Percentiles rank a stretch among this genome's conserved stretches.
These are phyloP conservation scores for Leptinotarsa juncta DNA, from an alignment of 2,888 invertebrate genomes.

Conservation along the genomic window DNA sequence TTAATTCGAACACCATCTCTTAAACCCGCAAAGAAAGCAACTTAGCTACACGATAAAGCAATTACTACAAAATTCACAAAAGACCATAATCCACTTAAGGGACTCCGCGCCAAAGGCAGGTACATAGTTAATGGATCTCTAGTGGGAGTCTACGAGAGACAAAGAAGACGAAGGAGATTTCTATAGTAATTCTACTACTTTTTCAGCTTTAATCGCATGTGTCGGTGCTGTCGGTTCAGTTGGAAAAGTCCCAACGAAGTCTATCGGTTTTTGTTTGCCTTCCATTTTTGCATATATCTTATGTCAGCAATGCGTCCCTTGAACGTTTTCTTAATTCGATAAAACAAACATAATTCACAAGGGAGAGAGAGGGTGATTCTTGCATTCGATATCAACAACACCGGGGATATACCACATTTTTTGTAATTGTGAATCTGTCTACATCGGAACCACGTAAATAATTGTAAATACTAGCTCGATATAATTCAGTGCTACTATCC, in stretches of 20 bases:
- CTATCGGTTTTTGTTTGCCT: neutral
- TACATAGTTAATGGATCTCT: conserved; percentile 57
- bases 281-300: neutral
- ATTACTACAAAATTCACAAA: conserved; percentile 60
- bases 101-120: conserved; percentile 50
- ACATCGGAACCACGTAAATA: too few relatives aligned
- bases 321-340: neutral
- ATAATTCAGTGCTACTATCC: too few relatives aligned
- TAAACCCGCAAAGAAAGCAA: conserved; percentile 17
- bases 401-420: too few relatives aligned
- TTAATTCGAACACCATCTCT: conserved; percentile 8
- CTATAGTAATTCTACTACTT: conserved; percentile 4
- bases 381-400: too few relatives aligned
- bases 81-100: conserved; percentile 60
- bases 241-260: neutral
- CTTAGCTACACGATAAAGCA: conserved; percentile 48
- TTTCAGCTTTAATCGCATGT: conserved; percentile 40
- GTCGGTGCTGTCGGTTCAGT: conserved; percentile 33
- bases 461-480: too few relatives aligned
- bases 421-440: too few relatives aligned
- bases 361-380: neutral
- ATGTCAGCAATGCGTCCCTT: neutral
- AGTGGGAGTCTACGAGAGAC: conserved; percentile 38
- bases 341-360: neutral
- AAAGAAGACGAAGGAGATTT: conserved; percentile 30